phyloP scores from a whole-genome alignment of 2,113 vertebrate genomes.

The Marmota monax region DNA sequence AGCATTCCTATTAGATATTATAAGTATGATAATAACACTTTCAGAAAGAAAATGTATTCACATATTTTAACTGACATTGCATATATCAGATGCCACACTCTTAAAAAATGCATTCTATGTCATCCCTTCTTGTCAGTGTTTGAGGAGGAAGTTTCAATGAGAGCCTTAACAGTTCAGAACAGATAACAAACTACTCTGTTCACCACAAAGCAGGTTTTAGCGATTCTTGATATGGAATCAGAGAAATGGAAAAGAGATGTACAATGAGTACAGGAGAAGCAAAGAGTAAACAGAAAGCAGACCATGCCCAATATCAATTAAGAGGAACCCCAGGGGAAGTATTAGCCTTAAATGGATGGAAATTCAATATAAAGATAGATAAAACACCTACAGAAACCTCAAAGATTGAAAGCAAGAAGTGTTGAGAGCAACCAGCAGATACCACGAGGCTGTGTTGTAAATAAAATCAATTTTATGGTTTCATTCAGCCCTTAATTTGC shows the following conservation, averaged over 20 bases:
- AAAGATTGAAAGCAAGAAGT: slow-evolving; percentile 20
- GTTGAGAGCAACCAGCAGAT: neutral
- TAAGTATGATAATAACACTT: neutral
- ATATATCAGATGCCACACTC: neutral
- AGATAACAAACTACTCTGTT: neutral
- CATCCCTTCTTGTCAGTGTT: neutral
- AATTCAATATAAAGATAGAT: slow-evolving; percentile 57
- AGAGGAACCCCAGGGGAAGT: neutral
- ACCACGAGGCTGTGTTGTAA: slow-evolving; percentile 25
- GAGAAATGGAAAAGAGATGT: neutral
- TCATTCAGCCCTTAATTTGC: slow-evolving; percentile 71
- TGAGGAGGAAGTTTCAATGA: slow-evolving; percentile 23
- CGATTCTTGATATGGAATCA: neutral
- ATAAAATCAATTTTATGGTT: slow-evolving; percentile 71
- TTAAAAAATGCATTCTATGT: neutral
- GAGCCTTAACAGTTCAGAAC: slow-evolving; percentile 12
- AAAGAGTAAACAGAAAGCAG: slow-evolving; percentile 33
- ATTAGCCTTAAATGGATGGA: slow-evolving; percentile 24
- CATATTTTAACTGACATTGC: slow-evolving; percentile 18
- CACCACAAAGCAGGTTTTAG: neutral
- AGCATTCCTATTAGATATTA: neutral
- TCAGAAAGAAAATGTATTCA: neutral
- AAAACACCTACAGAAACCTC: slow-evolving; percentile 59
- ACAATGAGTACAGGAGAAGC: neutral
- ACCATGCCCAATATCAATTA: slow-evolving; percentile 41